Conservation (phyloP, 2,888 invertebrate genomes). For the Oligia strigilis region DNA sequence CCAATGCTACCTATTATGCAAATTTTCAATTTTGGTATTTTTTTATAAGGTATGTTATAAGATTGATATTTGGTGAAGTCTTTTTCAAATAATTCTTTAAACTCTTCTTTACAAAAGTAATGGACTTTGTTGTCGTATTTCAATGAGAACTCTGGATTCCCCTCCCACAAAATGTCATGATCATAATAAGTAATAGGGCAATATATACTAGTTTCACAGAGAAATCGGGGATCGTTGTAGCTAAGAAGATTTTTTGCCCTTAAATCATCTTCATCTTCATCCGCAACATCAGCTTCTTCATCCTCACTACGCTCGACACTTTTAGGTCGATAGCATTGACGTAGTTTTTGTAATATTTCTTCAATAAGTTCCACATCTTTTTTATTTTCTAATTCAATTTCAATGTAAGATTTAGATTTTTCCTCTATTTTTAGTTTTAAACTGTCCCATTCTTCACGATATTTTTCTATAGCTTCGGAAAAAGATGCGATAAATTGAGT, state of each 20-base stretch:
- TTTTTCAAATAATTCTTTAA: constrained; percentile 86
- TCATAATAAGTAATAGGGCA: constrained; percentile 91
- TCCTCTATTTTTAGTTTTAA: constrained; percentile 86
- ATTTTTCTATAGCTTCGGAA: constrained; percentile 78
- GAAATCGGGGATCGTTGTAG: constrained; percentile 79
- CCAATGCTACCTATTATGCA: constrained; percentile 90
- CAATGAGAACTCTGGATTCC: constrained; percentile 89
- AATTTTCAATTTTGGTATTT: constrained; percentile 89
- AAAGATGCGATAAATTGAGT: constrained; percentile 67
- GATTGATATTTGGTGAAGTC: constrained; percentile 88
- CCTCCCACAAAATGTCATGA: constrained; percentile 90
- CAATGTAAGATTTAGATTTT: constrained; percentile 78
- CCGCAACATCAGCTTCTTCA: constrained; percentile 71
- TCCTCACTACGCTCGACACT: constrained; percentile 73
- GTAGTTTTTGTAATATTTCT: constrained; percentile 80
- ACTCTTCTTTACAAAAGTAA: constrained; percentile 87
- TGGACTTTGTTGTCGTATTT: constrained; percentile 90
- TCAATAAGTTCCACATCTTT: constrained; percentile 81
- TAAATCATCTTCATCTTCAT: constrained; percentile 75
- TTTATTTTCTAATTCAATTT: constrained; percentile 87
- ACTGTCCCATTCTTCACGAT: constrained; percentile 82
- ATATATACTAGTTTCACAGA: constrained; percentile 91
- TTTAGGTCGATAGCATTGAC: constrained; percentile 78
- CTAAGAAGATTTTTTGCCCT: constrained; percentile 72
- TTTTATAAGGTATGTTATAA: constrained; percentile 82